These are phyloP conservation scores for Phyllotis vaccarum DNA, from an alignment of 2,797 vertebrate species.

Conservation along the genomic window DNA sequence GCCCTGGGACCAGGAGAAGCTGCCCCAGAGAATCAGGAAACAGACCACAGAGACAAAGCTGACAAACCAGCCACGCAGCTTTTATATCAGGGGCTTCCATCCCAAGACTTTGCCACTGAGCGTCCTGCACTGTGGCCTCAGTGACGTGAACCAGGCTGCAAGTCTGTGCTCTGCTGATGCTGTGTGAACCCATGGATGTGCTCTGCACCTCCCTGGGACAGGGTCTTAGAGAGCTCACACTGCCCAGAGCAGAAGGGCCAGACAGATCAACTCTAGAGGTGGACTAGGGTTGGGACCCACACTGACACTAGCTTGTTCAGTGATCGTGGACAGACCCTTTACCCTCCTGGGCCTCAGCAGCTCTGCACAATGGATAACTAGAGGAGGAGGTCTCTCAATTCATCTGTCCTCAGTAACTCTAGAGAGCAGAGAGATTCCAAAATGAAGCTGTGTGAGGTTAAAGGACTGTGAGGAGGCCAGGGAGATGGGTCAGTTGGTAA, in stretches of 20 bases:
- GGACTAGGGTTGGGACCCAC: background rate
- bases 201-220: background rate
- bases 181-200: accelerated
- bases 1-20: too few species aligned
- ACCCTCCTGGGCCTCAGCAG: background rate
- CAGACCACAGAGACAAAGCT: too few species aligned
- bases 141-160: background rate
- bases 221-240: background rate
- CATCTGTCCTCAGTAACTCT: background rate
- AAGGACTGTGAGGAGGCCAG: background rate
- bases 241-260: background rate
- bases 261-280: background rate
- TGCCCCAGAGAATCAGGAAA: background rate
- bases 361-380: background rate
- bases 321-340: background rate
- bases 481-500: too few species aligned
- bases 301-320: background rate
- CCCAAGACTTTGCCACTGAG: background rate
- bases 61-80: background rate
- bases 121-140: background rate
- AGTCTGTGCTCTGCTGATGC: background rate
- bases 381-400: background rate
- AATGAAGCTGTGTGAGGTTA: background rate
- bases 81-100: background rate
- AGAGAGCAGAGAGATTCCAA: background rate